Base-by-base conservation (phyloP, 1,140 invertebrate species). In the Periplaneta americana region DNA sequence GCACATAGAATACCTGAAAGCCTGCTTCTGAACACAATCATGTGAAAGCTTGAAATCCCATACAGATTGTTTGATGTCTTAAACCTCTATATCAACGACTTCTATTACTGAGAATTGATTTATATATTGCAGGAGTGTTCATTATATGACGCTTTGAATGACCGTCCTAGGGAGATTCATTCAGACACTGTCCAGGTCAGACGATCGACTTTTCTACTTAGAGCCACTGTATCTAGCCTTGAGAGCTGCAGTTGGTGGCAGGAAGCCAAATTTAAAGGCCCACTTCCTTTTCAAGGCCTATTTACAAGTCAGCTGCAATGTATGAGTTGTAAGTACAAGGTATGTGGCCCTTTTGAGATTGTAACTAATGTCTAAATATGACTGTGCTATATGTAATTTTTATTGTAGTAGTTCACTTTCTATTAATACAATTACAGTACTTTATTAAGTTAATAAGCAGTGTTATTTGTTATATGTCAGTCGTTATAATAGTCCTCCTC, bases 261-360 rank as follows among this genome's bases (percentile, higher is more conserved):
- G 48, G 48, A 66, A 66, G 48, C 48, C 48, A 66, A 66, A n/a
- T 66, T 66, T 9, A 66, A 66, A 66, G 48, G 48, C 22, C 48
- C 35, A n/a, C 76, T 93, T 88, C 94, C 95, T 10, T 95, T 95
- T 85, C 91, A 92, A 83, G 96, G 96, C 15, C 92, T 96, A n/a
- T 90, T 97, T 80, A 96, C 96, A 82, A 96, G 94, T 85, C 94
- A 97, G 86, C 91, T 97, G 48, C 91, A 94, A 82, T 98, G 96
- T 87, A 94, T 93, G 34, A 91, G 92, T 35, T 97, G 96, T 88
- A 92, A 92, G 28, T 92, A 92, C 87, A 96, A 96, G 90, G 94
- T 95, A 86, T 34, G 57, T 57, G 31, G 17, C 18, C 34, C 34
- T 34, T 35, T 9, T 34, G 76, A 15, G n/a, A n/a, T n/a, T n/a